Conservation (phyloP, 2,113 vertebrate species). For the Rhodinocichla rosea region DNA sequence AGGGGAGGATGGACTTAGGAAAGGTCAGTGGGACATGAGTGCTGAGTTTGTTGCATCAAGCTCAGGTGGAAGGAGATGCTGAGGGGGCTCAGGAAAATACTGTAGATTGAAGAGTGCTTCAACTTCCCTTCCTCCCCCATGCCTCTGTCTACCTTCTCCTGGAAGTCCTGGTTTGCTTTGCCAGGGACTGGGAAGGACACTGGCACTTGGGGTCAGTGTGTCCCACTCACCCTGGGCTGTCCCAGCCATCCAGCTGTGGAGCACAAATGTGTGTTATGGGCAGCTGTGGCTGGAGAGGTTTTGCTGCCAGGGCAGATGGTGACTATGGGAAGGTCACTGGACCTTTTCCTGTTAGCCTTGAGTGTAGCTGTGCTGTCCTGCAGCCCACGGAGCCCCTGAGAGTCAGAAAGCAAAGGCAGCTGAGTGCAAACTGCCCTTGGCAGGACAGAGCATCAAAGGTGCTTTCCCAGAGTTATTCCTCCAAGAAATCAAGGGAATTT, state of each 20-base stretch:
- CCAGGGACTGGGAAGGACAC: too few species aligned
- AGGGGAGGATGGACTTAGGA: not conserved
- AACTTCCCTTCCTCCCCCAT: not conserved
- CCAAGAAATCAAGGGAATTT: not conserved
- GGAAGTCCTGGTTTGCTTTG: not conserved
- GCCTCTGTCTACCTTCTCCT: not conserved
- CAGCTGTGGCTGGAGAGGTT: not conserved
- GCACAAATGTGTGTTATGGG: not conserved
- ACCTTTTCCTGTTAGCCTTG: not conserved
- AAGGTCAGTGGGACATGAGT: not conserved
- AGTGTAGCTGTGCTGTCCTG: not conserved
- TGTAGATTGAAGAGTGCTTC: not conserved
- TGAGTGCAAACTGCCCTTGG: not conserved
- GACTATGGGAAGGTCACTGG: not conserved
- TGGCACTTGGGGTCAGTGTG: rapidly evolving
- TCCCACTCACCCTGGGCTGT: not conserved
- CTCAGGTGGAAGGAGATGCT: not conserved
- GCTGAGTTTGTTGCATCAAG: not conserved
- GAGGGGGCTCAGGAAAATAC: not conserved
- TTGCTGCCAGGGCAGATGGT: not conserved
- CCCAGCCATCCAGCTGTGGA: not conserved
- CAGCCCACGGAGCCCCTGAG: not conserved
- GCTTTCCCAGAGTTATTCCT: not conserved
- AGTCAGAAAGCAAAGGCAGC: not conserved
- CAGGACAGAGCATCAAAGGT: not conserved